A percentile compares a stretch with the other conserved stretches of the same genome.
These are phyloP conservation scores for Protomyctophum bolini DNA, from an alignment of 2,113 vertebrate species.

Conservation along the genomic window DNA sequence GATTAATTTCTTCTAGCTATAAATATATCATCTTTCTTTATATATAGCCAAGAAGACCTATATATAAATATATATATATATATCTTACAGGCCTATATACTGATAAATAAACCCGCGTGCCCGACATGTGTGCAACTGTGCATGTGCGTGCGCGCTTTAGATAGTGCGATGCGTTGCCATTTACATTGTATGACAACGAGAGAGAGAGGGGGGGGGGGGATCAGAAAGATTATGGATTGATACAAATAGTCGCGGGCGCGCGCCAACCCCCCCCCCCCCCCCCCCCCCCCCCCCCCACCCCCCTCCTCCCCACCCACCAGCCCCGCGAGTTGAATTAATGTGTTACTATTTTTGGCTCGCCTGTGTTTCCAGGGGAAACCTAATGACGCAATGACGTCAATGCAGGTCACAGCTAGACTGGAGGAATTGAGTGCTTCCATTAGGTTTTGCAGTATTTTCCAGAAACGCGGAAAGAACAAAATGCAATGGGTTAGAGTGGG, in stretches of 20 bases:
- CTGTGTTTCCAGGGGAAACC: constrained; percentile 98
- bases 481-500: constrained; percentile 62
- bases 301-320: too few species aligned
- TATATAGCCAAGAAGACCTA: neutral
- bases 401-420: constrained; percentile 93
- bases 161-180: too few species aligned
- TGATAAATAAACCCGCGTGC: too few species aligned
- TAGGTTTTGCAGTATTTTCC: constrained; percentile 81
- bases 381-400: constrained; percentile 99
- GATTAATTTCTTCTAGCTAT: too few species aligned
- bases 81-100: too few species aligned
- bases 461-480: constrained; percentile 71
- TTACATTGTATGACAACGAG: neutral
- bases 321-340: constrained; percentile 86
- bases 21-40: neutral
- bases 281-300: constrained; percentile 29
- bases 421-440: constrained; percentile 87
- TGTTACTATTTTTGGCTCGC: constrained; percentile 90
- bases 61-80: too few species aligned
- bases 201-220: constrained; percentile 18
- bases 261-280: constrained; percentile 75
- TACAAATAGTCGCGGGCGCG: constrained; percentile 82
- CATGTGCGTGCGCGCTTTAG: too few species aligned
- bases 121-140: too few species aligned
- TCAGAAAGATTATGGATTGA: constrained; percentile 72